Conservation (phyloP, 2,797 vertebrate genomes). For the Capromys pilorides region DNA sequence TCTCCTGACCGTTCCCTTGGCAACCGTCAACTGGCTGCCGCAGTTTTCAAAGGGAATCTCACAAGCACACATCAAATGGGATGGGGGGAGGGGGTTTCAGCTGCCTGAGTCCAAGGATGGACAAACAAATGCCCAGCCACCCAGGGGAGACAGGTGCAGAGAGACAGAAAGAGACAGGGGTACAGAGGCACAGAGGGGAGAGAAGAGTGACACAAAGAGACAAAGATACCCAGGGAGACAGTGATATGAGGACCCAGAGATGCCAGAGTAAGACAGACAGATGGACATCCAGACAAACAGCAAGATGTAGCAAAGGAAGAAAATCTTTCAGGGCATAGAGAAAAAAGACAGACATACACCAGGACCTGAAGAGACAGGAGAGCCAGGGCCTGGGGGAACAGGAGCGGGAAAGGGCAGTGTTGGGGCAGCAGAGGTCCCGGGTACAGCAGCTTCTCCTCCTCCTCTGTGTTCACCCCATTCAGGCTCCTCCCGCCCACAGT, state of each 20-base stretch:
- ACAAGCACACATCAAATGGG: slow-evolving; percentile 80
- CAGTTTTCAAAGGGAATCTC: slow-evolving; percentile 85
- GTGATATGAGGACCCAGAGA: neutral
- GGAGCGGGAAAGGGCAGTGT: neutral
- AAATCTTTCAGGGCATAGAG: neutral
- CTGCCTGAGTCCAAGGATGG: neutral
- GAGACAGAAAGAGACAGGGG: neutral
- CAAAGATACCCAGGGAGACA: neutral
- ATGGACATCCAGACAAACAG: neutral
- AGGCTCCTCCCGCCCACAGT: neutral
- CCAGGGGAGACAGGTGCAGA: neutral
- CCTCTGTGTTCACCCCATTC: neutral
- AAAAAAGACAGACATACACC: neutral
- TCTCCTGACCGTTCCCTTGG: slow-evolving; percentile 86
- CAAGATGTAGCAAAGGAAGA: neutral
- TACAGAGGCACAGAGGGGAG: neutral
- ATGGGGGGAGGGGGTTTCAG: slow-evolving; percentile 50
- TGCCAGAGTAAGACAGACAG: neutral
- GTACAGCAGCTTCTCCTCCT: neutral
- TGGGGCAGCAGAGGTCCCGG: neutral
- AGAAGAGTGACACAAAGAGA: neutral
- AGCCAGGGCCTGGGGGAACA: accelerated
- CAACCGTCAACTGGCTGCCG: slow-evolving; percentile 84
- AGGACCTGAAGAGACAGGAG: too few species aligned
- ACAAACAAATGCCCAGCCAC: neutral